These are phyloP conservation scores for Ariopsis seemanni DNA, from an alignment of 2,113 vertebrate species.

Conservation along the genomic window DNA sequence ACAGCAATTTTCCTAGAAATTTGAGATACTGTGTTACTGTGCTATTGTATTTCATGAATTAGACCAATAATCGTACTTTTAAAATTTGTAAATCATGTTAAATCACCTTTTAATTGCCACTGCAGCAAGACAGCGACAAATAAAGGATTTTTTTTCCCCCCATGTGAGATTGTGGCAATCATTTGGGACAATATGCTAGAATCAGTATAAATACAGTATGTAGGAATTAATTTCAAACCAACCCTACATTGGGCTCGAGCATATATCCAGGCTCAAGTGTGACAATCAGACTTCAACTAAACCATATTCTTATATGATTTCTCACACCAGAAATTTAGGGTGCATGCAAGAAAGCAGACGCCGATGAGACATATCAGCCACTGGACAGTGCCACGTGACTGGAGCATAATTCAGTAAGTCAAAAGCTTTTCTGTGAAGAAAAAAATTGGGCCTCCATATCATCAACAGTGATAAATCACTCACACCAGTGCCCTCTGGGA, in stretches of 20 bases:
- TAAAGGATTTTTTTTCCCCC: neutral
- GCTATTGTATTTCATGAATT: neutral
- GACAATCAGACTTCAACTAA: neutral
- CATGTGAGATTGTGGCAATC: neutral
- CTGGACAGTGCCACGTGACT: conserved; percentile 8
- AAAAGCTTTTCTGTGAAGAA: conserved; percentile 19
- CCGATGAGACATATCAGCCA: neutral
- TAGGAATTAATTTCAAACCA: neutral
- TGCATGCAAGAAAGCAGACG: neutral
- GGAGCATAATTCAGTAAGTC: conserved; percentile 28
- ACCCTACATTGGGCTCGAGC: neutral
- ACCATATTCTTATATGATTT: neutral
- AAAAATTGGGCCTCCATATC: conserved; percentile 47
- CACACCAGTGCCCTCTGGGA: conserved; percentile 8
- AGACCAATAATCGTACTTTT: neutral
- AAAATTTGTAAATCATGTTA: neutral
- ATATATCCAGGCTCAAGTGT: neutral
- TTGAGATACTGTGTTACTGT: neutral
- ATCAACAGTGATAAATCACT: conserved; percentile 40
- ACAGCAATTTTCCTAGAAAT: neutral
- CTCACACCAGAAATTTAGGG: neutral
- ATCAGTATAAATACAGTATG: neutral
- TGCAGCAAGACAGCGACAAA: neutral
- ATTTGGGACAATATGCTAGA: neutral
- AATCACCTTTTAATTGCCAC: neutral